Conservation (phyloP, 2,797 vertebrate genomes). For the Meda fulgida region DNA sequence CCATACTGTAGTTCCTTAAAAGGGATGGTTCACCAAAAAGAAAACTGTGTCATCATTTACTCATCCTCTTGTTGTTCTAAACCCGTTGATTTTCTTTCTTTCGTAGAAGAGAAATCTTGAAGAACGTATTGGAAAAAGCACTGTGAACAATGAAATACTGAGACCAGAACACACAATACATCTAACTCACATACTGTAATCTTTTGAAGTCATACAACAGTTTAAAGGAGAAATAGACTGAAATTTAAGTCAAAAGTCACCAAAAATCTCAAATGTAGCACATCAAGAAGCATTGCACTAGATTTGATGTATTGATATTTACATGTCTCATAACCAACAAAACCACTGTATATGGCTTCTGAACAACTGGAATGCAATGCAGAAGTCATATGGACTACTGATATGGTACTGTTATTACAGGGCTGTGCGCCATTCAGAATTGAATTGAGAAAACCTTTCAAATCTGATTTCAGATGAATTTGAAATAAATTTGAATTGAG, state of each 20-base stretch:
- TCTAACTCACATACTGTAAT: background rate
- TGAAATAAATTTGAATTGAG: background rate
- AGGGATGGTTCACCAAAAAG: background rate
- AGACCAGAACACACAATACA: background rate
- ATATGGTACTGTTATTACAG: background rate
- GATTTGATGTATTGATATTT: background rate
- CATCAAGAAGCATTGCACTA: background rate
- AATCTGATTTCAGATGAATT: background rate
- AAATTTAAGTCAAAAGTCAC: background rate
- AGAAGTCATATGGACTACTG: background rate
- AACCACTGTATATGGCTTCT: background rate
- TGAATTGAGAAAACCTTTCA: background rate
- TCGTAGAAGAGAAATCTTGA: background rate
- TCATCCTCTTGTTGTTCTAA: conserved; percentile 18
- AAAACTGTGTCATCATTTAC: conserved; percentile 17
- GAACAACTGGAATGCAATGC: background rate
- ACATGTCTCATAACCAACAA: background rate
- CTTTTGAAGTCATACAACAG: background rate
- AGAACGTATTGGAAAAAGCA: background rate
- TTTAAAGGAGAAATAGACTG: background rate
- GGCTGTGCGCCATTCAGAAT: background rate
- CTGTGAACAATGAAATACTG: background rate
- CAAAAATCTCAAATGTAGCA: background rate
- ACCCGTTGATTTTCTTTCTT: background rate
- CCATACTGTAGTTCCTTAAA: background rate